Evolutionary conservation across 2,888 invertebrate species (phyloP), one percentile per base, ranked within the genome.

Genomic region (Blera fallax): DNA sequence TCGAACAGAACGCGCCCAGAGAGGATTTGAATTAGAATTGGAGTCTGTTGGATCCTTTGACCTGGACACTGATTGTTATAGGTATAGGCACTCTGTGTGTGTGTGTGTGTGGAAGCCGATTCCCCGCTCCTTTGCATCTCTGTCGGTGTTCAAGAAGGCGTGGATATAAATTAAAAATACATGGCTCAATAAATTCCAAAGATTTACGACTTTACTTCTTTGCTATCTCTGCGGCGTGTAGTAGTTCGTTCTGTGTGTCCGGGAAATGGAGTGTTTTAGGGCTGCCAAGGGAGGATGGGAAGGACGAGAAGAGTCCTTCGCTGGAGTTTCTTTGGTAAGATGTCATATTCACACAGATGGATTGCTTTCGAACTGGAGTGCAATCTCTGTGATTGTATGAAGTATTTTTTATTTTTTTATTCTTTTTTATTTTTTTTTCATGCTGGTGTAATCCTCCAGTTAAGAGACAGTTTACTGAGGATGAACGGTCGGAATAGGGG

Each of bases 131-230:
- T 81, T 67, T 70, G 80, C 29, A 69, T 77, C 54, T 58, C 50
- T 54, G 40, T 50, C 65, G 54, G 64, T 74, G 79, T 45, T 69
- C 70, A 82, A 65, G 80, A 50, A 84, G 81, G 84, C 81, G 81
- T 84, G 83, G 87, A 85, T 85, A 87, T 87, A 88, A 88, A 88
- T 88, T 88, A 88, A 88, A 88, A 87, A 87, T 87, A 88, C 87
- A 88, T 88, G 88, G 87, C 87, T 87, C 87, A 88, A 88, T 88
- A 88, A 88, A 88, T 88, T 88, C 77, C 72, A 79, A 81, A 88
- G 87, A 88, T 88, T 88, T 88, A 88, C 87, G 87, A 81, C 85
- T 87, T 73, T 77, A 85, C 87, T 88, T 72, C 67, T 64, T 78
- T 78, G 72, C 64, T 69, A 58, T 56, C 76, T 65, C 70, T 72